These are phyloP conservation scores for Mesembrinibis cayennensis DNA, from an alignment of 2,113 vertebrate species.

Conservation along the genomic window DNA sequence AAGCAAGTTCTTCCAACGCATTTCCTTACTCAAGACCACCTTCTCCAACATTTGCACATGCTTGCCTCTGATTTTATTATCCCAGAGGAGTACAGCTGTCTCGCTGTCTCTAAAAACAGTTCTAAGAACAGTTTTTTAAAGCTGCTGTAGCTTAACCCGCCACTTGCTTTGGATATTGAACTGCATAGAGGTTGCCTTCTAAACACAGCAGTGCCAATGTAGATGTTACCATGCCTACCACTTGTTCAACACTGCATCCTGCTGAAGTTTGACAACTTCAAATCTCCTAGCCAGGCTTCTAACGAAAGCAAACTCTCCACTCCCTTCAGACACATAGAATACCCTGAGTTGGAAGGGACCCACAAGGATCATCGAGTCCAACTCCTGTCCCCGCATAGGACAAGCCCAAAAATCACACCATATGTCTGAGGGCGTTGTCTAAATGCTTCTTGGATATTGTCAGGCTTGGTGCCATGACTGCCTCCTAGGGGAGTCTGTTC, in stretches of 20 bases:
- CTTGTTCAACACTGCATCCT: background rate
- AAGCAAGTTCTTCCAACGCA: background rate
- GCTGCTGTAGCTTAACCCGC: background rate
- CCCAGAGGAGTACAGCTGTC: background rate
- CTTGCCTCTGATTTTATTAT: background rate
- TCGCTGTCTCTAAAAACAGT: background rate
- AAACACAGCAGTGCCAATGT: background rate
- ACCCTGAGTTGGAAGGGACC: too few species aligned
- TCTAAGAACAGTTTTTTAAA: background rate
- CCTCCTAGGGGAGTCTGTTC: too few species aligned
- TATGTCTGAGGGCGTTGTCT: too few species aligned
- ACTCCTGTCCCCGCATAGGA: too few species aligned
- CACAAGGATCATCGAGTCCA: too few species aligned
- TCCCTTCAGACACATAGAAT: background rate
- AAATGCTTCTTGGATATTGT: too few species aligned
- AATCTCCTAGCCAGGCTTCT: background rate
- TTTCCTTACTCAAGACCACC: background rate
- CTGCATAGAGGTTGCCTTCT: background rate
- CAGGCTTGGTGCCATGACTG: too few species aligned
- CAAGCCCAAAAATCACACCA: too few species aligned
- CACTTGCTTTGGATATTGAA: background rate
- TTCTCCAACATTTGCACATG: background rate
- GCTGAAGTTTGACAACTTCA: background rate
- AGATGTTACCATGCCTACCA: background rate
- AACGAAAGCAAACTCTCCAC: background rate